A percentile compares a stretch with the other conserved stretches of the same genome.
These are phyloP conservation scores for Drosophila persimilis DNA, from an alignment of 1,140 invertebrate species.

Conservation along the genomic window DNA sequence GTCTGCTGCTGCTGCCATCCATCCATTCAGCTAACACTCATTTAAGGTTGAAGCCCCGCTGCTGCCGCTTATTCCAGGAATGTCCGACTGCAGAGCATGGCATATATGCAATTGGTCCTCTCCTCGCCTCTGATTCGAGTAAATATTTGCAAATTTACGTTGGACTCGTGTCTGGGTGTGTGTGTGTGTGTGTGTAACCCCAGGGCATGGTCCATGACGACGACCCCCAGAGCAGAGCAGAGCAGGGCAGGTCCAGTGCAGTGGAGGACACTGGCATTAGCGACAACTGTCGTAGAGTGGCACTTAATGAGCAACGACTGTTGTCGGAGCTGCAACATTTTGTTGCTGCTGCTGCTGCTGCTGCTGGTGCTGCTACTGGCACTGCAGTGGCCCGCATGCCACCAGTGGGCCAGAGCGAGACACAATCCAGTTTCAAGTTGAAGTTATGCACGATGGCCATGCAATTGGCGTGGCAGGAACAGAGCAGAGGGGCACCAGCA, in stretches of 20 bases:
- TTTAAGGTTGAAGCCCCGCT: constrained; percentile 27
- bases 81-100: constrained; percentile 13
- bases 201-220: constrained; percentile 53
- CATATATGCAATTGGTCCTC: constrained; percentile 50
- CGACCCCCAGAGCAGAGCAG: constrained; percentile 34
- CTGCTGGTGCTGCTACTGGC: constrained; percentile 16
- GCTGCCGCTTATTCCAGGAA: constrained; percentile 48
- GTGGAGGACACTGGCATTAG: constrained; percentile 57
- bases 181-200: constrained; percentile 42
- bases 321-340: constrained; percentile 28
- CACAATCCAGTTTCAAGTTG: constrained; percentile 71
- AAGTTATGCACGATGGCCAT: constrained; percentile 78
- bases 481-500: background rate
- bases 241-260: background rate
- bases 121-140: constrained; percentile 66
- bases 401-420: constrained; percentile 38
- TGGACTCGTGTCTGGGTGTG: constrained; percentile 33
- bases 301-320: constrained; percentile 79
- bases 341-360: constrained; percentile 36
- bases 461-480: constrained; percentile 62
- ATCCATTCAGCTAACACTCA: constrained; percentile 41
- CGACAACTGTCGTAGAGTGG: constrained; percentile 79
- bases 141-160: constrained; percentile 81
- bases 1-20: constrained; percentile 8
- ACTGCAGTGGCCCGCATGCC: constrained; percentile 73